Conservation (phyloP, 2,113 vertebrate genomes). For the Vimba vimba region DNA sequence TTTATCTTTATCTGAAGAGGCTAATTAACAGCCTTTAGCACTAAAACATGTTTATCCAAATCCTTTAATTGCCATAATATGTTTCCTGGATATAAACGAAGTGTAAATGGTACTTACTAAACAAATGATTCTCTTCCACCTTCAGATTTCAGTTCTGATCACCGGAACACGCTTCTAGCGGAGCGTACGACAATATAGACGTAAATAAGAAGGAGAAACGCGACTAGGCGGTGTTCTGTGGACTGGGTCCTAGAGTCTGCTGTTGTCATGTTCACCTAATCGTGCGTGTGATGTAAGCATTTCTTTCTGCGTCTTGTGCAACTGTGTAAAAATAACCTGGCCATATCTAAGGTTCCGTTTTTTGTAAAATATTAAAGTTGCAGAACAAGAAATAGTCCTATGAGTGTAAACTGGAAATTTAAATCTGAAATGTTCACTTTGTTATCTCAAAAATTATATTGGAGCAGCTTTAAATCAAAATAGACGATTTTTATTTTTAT, state of each 20-base stretch:
- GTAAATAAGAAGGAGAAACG: neutral
- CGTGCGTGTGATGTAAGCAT: neutral
- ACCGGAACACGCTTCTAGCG: slow-evolving; percentile 13
- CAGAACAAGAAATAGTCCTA: neutral
- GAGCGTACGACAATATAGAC: slow-evolving; percentile 33
- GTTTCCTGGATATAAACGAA: neutral
- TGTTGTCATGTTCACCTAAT: neutral
- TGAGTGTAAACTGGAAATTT: neutral
- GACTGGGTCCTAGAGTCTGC: slow-evolving; percentile 53
- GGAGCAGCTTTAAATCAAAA: too few relatives aligned
- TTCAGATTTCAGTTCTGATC: slow-evolving; percentile 3
- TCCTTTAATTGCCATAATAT: neutral
- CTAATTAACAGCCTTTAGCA: neutral
- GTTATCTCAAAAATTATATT: neutral
- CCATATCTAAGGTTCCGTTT: neutral
- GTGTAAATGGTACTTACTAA: slow-evolving; percentile 22
- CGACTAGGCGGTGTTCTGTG: neutral
- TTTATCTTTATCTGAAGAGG: neutral
- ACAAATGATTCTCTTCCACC: neutral
- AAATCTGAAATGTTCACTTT: neutral
- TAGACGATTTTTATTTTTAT: too few relatives aligned
- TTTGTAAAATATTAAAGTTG: neutral
- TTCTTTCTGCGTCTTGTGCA: neutral
- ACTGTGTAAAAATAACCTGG: neutral
- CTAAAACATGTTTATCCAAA: neutral